Base-by-base conservation (phyloP, 2,797 vertebrate species). In the Enteromius unitaeniatus region DNA sequence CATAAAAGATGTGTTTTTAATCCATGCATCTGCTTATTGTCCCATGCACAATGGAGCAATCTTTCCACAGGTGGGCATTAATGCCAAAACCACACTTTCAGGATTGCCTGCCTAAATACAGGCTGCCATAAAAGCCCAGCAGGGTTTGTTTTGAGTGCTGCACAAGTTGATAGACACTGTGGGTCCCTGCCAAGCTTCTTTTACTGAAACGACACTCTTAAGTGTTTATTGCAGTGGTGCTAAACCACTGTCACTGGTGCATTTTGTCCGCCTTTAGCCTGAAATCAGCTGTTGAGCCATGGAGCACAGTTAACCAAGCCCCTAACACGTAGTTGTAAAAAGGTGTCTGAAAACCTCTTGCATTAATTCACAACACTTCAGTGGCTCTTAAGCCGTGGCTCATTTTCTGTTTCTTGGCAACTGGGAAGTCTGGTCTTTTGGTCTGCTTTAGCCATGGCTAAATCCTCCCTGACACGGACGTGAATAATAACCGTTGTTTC, bases 51-150 rank as follows among this genome's bases (percentile, higher is more conserved):
- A 81, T 40, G 62, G 5, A 15, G 58, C 26, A 34, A 62, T 60
- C 2, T 78, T 86, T 81, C 86, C 86, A 81, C 87, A 86, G 58
- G 84, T 90, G 82, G 84, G 42, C 40, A 14, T 87, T 92, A 88
- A 93, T 90, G 89, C 87, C 85, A 82, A 90, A 92, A 93, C 87
- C 92, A 92, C 84, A 83, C 89, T 92, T 91, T 91, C 45, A 85
- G 74, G 37, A 81, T 83, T 83, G 91, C 89, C 91, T 93, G 91
- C 89, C 84, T 82, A 88, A 58, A 88, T 80, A 84, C 85, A 64
- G 82, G 68, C 79, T 19, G 60, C 26, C 37, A 62, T 81, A 85
- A 88, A 89, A 75, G 51, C 88, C 73, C 89, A 85, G 88, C 79
- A 80, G 89, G 89, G 85, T 70, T 86, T 89, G 90, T 91, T 91